Evolutionary conservation across 2,113 vertebrate genomes (phyloP).

Genomic region (Ardeotis arabs): DNA sequence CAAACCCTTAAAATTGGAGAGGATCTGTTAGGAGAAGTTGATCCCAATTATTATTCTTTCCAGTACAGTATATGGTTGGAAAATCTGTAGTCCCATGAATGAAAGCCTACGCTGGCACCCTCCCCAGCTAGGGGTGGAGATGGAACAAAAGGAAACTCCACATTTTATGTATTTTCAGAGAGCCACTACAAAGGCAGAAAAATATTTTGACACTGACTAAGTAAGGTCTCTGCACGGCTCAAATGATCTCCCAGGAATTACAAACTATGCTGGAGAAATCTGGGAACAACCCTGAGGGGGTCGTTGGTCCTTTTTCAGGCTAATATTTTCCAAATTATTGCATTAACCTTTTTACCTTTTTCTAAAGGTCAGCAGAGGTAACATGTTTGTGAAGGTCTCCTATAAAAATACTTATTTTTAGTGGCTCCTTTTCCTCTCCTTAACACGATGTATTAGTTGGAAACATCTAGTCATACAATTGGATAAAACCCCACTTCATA

Average conservation of each 20-base stretch:
- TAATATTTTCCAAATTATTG: conserved; percentile 48
- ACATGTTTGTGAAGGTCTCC: conserved; percentile 39
- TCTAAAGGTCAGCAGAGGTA: conserved; percentile 65
- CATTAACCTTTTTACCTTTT: conserved; percentile 61
- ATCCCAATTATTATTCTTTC: not conserved
- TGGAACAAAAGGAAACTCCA: conserved; percentile 60
- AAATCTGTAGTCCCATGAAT: conserved; percentile 49
- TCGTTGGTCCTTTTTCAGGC: conserved; percentile 2
- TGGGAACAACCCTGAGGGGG: conserved; percentile 20
- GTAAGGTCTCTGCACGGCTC: not conserved
- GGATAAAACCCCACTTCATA: conserved; percentile 52
- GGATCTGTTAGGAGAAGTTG: not conserved
- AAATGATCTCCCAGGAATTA: conserved; percentile 48
- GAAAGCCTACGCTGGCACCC: not conserved
- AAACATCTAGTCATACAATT: conserved; percentile 67
- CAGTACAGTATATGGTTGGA: not conserved
- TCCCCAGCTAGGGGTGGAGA: conserved; percentile 16
- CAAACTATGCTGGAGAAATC: conserved; percentile 20
- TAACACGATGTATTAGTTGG: conserved; percentile 44
- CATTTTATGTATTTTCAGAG: not conserved
- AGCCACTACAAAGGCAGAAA: conserved; percentile 54
- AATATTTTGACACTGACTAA: conserved; percentile 66
- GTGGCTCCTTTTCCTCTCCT: conserved; percentile 49
- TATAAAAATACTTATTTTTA: conserved; percentile 38
- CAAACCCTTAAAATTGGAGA: not conserved